Base-by-base conservation (phyloP, 2,888 invertebrate genomes). In the Operophtera brumata region DNA sequence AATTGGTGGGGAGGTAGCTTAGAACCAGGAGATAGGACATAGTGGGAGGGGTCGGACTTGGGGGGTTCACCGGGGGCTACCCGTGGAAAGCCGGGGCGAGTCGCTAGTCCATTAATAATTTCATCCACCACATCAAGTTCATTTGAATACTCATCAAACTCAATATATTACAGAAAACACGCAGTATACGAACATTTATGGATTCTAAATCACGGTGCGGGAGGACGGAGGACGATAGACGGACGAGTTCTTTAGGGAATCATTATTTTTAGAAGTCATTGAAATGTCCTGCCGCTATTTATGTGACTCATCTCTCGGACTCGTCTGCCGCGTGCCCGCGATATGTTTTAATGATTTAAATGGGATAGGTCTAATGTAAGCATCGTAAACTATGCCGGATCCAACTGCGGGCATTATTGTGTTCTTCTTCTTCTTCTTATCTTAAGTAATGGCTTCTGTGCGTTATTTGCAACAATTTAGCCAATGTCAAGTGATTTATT, bases 241-340 rank as follows among this genome's bases (percentile, higher is more conserved):
- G 57, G 64, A 65, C 60, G 65, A 68, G 62, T 62, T 60, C 59
- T 66, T 68, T 65, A 67, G 65, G 70, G 57, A 61, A 44, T 54
- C 36, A 51, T 50, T 75, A 76, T 75, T 67, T 75, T 67, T 74
- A 72, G 73, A 69, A 56, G 62, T 47, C 61, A 71, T 67, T 71
- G 64, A 69, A 69, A 62, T 68, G 73, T 71, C 68, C 70, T 69
- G 70, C 64, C 67, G 70, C 64, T n/a, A n/a, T n/a, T 66, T 67
- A 70, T 49, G 66, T 66, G 66, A 70, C 67, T 70, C 69, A 71
- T 61, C 61, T 51, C 55, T 26, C 56, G 57, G 62, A 54, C 61
- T 53, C 54, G 64, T 61, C 58, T 62, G 53, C 49, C 44, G 54
- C 60, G 54, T 49, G 57, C 67, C 64, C 66, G 13, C 47, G 14